Percentiles rank a stretch among this genome's conserved stretches.
phyloP scores from a whole-genome alignment of 2,113 vertebrate species.

The Ictidomys tridecemlineatus region DNA sequence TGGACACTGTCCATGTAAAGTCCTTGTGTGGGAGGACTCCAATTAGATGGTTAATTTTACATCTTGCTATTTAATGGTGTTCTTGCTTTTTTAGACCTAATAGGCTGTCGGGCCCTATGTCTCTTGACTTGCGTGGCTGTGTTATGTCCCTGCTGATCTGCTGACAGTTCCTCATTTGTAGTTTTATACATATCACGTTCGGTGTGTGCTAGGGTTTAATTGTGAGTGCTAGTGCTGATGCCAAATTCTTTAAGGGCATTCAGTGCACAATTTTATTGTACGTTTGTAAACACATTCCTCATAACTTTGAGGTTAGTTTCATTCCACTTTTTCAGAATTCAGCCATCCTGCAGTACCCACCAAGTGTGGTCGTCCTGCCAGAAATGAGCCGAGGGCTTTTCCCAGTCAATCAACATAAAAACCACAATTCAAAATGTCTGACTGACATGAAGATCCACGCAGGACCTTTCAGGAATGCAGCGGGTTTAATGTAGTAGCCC shows the following conservation, averaged over 20 bases:
- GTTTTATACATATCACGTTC: not conserved
- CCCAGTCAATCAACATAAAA: constrained; percentile 33
- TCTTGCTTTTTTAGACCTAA: not conserved
- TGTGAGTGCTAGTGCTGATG: not conserved
- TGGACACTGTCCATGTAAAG: not conserved
- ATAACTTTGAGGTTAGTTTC: constrained; percentile 12
- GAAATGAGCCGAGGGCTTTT: constrained; percentile 32
- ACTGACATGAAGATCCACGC: not conserved
- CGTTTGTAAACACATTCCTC: constrained; percentile 42
- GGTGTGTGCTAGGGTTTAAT: constrained; percentile 29
- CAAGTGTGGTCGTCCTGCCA: constrained; percentile 14
- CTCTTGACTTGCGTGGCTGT: not conserved
- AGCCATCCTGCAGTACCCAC: not conserved
- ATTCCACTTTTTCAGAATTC: constrained; percentile 56
- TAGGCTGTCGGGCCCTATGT: not conserved
- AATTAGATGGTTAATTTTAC: constrained; percentile 23
- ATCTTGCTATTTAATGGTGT: not conserved
- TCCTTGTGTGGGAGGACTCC: not conserved
- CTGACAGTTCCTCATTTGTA: constrained; percentile 54
- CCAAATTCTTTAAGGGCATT: constrained; percentile 51
- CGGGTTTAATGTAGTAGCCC: constrained; percentile 1
- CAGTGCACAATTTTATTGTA: constrained; percentile 25
- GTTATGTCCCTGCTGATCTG: constrained; percentile 19
- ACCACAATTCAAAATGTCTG: constrained; percentile 32
- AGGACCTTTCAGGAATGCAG: constrained; percentile 26